phyloP scores from a whole-genome alignment of 2,888 invertebrate genomes.

The Sesamia inferens region DNA sequence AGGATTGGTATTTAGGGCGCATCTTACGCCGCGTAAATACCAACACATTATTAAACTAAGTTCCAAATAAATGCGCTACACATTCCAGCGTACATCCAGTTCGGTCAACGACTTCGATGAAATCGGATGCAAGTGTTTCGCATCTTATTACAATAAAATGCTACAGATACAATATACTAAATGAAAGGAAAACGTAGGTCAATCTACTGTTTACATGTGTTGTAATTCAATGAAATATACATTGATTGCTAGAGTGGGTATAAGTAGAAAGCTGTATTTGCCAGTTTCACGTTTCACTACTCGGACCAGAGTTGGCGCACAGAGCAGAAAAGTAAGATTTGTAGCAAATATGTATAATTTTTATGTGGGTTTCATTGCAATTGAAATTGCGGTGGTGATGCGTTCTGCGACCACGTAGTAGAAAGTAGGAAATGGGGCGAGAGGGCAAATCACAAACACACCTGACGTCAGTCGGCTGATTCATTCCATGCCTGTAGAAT shows the following conservation, averaged over 20 bases:
- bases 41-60: constrained; percentile 62
- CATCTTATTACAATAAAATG: constrained; percentile 55
- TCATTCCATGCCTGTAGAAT: constrained; percentile 63
- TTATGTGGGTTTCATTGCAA: constrained; percentile 65
- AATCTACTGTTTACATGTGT: constrained; percentile 14
- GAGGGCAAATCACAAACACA: constrained; percentile 63
- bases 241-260: constrained; percentile 5
- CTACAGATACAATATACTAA: constrained; percentile 34
- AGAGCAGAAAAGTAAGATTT: constrained; percentile 43
- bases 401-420: constrained; percentile 63
- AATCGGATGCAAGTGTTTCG: constrained; percentile 60
- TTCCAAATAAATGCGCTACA: constrained; percentile 57
- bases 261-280: constrained; percentile 33
- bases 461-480: constrained; percentile 67
- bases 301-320: constrained; percentile 26
- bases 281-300: constrained; percentile 30
- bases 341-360: constrained; percentile 48
- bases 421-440: constrained; percentile 75
- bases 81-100: constrained; percentile 56
- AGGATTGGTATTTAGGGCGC: constrained; percentile 71
- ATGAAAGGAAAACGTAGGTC: constrained; percentile 43
- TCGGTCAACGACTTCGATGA: constrained; percentile 61
- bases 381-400: constrained; percentile 59
- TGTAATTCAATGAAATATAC: constrained; percentile 27
- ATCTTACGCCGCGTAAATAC: constrained; percentile 66